phyloP scores from a whole-genome alignment of 2,888 invertebrate genomes.

The Gari tellinella region DNA sequence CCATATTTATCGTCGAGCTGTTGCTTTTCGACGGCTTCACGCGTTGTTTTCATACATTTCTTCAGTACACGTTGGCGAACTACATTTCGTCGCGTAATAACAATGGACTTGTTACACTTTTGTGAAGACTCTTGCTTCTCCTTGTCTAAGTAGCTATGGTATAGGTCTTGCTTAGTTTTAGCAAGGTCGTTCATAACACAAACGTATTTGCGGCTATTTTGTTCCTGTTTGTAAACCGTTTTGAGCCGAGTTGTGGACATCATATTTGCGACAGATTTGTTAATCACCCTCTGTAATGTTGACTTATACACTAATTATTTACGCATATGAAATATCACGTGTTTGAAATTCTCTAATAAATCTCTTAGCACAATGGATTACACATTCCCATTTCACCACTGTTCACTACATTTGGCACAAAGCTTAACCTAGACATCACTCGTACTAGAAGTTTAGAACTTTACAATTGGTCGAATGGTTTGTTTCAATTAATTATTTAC shows the following conservation, averaged over 20 bases:
- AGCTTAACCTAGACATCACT: too few species aligned
- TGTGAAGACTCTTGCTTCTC: conserved; percentile 60
- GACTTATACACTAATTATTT: too few species aligned
- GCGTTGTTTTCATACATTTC: conserved; percentile 64
- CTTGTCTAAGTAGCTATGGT: conserved; percentile 51
- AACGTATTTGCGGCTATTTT: conserved; percentile 62
- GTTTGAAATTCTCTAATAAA: too few species aligned
- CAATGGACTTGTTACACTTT: conserved; percentile 54
- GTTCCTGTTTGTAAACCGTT: conserved; percentile 52
- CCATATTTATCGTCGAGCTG: conserved; percentile 48
- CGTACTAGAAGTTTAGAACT: too few species aligned
- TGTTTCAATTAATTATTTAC: too few species aligned
- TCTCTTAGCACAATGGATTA: too few species aligned
- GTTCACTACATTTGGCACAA: too few species aligned
- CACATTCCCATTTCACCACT: too few species aligned
- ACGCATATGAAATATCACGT: too few species aligned
- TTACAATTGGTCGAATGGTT: too few species aligned
- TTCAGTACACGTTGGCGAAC: conserved; percentile 61
- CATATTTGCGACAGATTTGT: conserved; percentile 19
- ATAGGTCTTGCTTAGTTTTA: conserved; percentile 51
- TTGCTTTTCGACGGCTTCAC: conserved; percentile 48
- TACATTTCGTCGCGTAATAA: conserved; percentile 54
- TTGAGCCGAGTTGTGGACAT: conserved; percentile 54
- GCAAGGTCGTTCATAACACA: conserved; percentile 67
- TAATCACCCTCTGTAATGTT: too few species aligned